Evolutionary conservation across 2,888 invertebrate genomes (phyloP), one percentile per base, ranked within the genome.

Genomic region (Galeopsomyia nigrocyanea): DNA sequence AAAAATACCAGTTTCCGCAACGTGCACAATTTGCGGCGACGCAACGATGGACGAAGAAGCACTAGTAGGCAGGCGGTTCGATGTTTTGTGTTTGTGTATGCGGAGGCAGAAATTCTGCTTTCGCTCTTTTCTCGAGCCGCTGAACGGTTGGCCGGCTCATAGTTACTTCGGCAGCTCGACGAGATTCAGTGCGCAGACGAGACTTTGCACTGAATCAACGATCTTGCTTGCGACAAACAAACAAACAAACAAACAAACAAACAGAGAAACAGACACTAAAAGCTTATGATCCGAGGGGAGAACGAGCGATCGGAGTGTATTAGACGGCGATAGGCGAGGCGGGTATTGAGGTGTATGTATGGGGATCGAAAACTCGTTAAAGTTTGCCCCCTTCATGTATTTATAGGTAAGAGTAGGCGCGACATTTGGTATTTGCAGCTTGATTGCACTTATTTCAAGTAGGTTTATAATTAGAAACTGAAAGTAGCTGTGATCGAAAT

Each of bases 81-180:
- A 31, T 31, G 31, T 31, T 31, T 31, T 31, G 31, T 31, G 17
- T 39, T 2, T 10, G 22, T 55, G 19, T 47, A 17, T 51, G 49
- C n/a, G 19, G 31, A 57, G 47, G 10, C 21, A n/a, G 46, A 26
- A 46, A 46, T 21, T 51, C 13, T 16, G 9, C 31, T 55, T 7
- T 58, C 58, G 50, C 51, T 67, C 39, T 55, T 60, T 60, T 68
- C 60, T 60, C 50, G 61, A 68, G 17, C 55, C 55, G 47, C 13
- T 61, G 61, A 61, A 55, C 58, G 39, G 26, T 39, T 39, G 49
- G 21, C 21, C 62, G 53, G 21, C 21, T 55, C 21, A 22, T 55
- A 39, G 58, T 51, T 51, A 14, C 31, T 53, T 9, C 53, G 7
- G 7, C 31, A 22, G 60, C 22, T n/a, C 55, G 51, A 51, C 60